Evolutionary conservation across 2,888 invertebrate genomes (phyloP).

Genomic region (Andrena haemorrhoa): DNA sequence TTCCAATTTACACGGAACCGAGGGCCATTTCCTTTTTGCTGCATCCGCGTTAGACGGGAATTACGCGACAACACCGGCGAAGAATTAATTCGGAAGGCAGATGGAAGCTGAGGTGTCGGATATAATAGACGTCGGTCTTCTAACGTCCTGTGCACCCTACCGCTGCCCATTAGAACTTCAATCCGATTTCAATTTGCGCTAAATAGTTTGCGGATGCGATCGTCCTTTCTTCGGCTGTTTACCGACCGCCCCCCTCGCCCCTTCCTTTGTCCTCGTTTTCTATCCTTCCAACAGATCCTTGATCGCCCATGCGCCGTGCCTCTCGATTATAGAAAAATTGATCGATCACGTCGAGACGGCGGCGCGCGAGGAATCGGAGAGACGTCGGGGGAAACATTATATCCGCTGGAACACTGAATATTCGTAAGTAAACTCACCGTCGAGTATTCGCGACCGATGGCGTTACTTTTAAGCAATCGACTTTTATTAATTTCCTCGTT

Average conservation of each 20-base stretch:
- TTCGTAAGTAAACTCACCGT: background rate
- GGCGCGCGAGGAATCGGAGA: constrained; percentile 6
- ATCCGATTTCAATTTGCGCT: constrained; percentile 71
- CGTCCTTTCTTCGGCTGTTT: constrained; percentile 41
- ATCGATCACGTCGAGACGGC: constrained; percentile 52
- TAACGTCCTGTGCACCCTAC: constrained; percentile 37
- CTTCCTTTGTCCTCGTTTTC: background rate
- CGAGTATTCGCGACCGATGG: background rate
- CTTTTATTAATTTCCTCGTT: constrained; percentile 3
- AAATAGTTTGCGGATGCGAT: constrained; percentile 72
- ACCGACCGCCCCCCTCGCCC: constrained; percentile 28
- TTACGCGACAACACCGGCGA: background rate
- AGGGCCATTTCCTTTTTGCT: background rate
- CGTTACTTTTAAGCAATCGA: background rate
- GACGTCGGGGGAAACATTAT: background rate
- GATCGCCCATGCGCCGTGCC: constrained; percentile 20
- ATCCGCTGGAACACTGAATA: background rate
- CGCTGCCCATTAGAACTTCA: constrained; percentile 66
- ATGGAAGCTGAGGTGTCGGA: constrained; percentile 38
- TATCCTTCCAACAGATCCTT: constrained; percentile 22
- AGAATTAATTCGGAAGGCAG: background rate
- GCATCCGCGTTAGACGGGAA: background rate
- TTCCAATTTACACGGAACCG: background rate
- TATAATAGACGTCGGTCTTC: constrained; percentile 52
- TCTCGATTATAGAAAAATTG: constrained; percentile 67